Base-by-base conservation (phyloP, 2,888 invertebrate species). In the Caenorhabditis sulstoni region DNA sequence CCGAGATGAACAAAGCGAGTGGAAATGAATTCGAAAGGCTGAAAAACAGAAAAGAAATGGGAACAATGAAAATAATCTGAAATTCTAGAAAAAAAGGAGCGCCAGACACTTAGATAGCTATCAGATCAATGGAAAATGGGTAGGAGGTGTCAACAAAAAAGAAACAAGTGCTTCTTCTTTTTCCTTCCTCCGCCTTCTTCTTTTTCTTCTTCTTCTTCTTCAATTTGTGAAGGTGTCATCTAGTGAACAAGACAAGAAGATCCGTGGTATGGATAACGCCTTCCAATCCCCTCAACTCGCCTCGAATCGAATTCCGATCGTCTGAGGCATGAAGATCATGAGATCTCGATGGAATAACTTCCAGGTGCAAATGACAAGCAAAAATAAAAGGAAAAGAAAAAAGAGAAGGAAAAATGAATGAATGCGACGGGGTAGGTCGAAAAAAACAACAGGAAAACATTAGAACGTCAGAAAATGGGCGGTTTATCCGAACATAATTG, bases 401-500 rank as follows among this genome's bases (percentile, higher is more conserved):
- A 45, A 12, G n/a, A 12, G 18, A 49, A 45, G 29, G 37, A 20
- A 35, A 14, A 20, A 45, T 58, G 16, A 70, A 37, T 11, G 29
- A 53, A 29, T 29, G 29, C 29, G 29, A 29, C 29, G 29, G 7
- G 29, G 29, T 29, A 29, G 29, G 29, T 7, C 29, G 29, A 20
- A 45, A 45, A 35, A 61, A 61, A 70, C 61, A 71, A 71, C 61
- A 61, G 70, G 62, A 71, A 71, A 71, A 71, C 62, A 57, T 64
- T 57, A 71, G 64, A 71, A 71, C 64, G 71, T 71, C 62, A 64
- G 45, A 62, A 39, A 45, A 20, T 29, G 20, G 62, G 52, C 47
- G 49, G 71, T 71, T 71, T 71, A 71, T 71, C 71, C 71, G 64
- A 47, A 71, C 55, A 71, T 71, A 71, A 71, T 71, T 71, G 71